Base-by-base conservation (phyloP, 2,888 invertebrate species). In the Venusia cambrica region DNA sequence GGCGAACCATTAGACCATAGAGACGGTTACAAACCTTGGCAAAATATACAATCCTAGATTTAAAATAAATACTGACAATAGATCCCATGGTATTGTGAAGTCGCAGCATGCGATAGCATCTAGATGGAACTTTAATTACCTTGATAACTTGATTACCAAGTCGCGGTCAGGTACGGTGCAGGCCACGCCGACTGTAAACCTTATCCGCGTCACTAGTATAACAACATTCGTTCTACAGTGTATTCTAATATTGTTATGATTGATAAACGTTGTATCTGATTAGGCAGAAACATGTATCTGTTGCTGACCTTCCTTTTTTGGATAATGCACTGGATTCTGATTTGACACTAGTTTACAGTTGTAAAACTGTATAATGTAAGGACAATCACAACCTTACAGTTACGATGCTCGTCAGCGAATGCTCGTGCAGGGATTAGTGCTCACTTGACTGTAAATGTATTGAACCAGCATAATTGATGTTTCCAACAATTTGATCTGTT, bases 121-220 rank as follows among this genome's bases (percentile, higher is more conserved):
- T 51, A 44, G 38, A 54, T 51, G 49, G 11, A 7, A 48, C 36
- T 38, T 32, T 52, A 57, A 58, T 58, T 58, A 49, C 41, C 38
- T 40, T 17, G 26, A 41, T 40, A 48, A 50, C 29, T 25, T 20
- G 29, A 38, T 29, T 20, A 14, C n/a, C 6, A 16, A 17, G 3
- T 28, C 7, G 24, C 25, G 7, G 27, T 24, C 11, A 30, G 5
- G 4, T n/a, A n/a, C 1, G 10, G 20, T 20, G 17, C 16, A 22
- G 17, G 28, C 10, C 13, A 18, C 16, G 16, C 15, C 8, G 22
- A 22, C 16, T 17, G 4, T 12, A 9, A 9, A n/a, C n/a, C n/a
- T n/a, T 15, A 14, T 7, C 7, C n/a, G 8, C 8, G 4, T 27
- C 16, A 6, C 3, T 26, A 16, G 6, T 5, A 17, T 5, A 17